Conservation (phyloP, 2,797 vertebrate species). For the Onychomys torridus region DNA sequence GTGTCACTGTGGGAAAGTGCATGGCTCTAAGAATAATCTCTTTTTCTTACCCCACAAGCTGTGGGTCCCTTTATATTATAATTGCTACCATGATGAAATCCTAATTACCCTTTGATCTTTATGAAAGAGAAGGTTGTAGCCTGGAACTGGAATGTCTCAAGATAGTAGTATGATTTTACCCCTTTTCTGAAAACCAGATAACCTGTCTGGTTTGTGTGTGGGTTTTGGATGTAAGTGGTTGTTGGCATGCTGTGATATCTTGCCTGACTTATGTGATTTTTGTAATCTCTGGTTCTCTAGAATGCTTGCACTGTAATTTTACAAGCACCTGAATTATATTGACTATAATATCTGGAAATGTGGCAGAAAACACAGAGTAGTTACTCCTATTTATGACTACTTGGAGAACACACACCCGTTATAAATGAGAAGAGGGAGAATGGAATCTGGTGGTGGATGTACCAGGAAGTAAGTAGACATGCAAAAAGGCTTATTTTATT, state of each 20-base stretch:
- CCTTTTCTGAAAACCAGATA: not conserved
- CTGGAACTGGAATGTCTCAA: not conserved
- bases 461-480: constrained; percentile 35
- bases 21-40: constrained; percentile 8
- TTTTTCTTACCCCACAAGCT: constrained; percentile 26
- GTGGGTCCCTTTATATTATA: constrained; percentile 20
- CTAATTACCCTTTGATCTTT: constrained; percentile 42
- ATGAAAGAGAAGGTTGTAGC: constrained; percentile 17
- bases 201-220: not conserved
- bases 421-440: not conserved
- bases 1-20: not conserved
- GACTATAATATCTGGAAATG: constrained; percentile 36
- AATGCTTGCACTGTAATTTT: not conserved
- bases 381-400: not conserved
- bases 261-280: not conserved
- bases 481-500: constrained; percentile 60
- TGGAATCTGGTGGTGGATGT: not conserved
- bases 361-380: not conserved
- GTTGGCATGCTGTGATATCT: not conserved
- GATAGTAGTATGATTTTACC: not conserved
- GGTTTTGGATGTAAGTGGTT: not conserved
- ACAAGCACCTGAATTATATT: not conserved
- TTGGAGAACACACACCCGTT: not conserved
- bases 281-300: not conserved
- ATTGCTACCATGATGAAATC: constrained; percentile 22